Base-by-base conservation (phyloP, 1,140 invertebrate species). In the Ceratina calcarata region DNA sequence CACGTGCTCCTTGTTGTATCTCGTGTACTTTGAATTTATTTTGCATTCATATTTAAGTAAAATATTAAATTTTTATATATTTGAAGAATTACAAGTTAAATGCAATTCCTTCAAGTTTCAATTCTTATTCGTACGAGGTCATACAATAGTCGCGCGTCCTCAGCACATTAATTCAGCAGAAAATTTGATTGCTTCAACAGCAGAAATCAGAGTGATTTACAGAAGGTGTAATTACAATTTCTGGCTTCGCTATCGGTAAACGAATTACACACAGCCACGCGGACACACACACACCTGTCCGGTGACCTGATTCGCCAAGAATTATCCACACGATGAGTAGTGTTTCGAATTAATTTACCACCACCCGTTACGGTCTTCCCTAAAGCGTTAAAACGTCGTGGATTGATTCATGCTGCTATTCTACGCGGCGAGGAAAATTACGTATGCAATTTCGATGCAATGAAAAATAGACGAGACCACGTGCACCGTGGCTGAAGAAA, bases 281-380 rank as follows among this genome's bases (percentile, higher is more conserved):
- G 22, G 7, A 51, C 20, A 62, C 16, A 45, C 12, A 53, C 20
- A 32, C n/a, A 57, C 55, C 6, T 7, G n/a, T 13, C 8, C 3
- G 6, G 37, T 67, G 71, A 74, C 62, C 37, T 16, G 71, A 57
- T 74, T 79, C 24, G 18, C n/a, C 22, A 60, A 7, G 51, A 79
- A 67, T 66, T 51, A 79, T 73, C 53, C 55, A 51, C 53, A 60
- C 53, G 37, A 79, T 60, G 18, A 58, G 53, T 24, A 37, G 16
- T 6, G 16, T 51, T 32, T 60, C 24, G 66, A 79, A 79, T 79
- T 66, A 74, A 79, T 74, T 67, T 74, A 79, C 8, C 53, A 20
- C 58, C 22, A 3, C 64, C 55, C 62, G 55, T 57, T 13, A 57
- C 55, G 55, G 55, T 57, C n/a, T n/a, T 4, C 55, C 55, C 55